These are phyloP conservation scores for Plemyria rubiginata DNA, from an alignment of 2,888 invertebrate genomes.

Conservation along the genomic window DNA sequence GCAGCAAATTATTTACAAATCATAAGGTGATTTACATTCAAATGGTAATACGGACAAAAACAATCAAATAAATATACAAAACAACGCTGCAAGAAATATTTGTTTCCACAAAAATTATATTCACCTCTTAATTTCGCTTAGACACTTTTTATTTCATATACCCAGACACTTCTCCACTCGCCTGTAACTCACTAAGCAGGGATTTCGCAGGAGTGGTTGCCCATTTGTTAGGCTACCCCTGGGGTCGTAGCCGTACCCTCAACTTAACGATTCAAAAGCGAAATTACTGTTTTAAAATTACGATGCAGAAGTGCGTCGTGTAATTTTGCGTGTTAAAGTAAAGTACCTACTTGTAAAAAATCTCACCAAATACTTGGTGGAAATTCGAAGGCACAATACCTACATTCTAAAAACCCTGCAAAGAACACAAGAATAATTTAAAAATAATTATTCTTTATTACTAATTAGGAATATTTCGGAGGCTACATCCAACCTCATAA, in stretches of 20 bases:
- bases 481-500: too few species aligned
- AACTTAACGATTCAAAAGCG: conserved; percentile 32
- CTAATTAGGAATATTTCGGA: too few species aligned
- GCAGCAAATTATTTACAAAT: too few species aligned
- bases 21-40: too few species aligned
- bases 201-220: conserved; percentile 59
- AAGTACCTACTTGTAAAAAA: conserved; percentile 5
- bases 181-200: conserved; percentile 48
- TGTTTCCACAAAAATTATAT: neutral
- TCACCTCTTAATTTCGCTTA: neutral
- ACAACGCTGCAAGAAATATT: neutral
- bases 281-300: conserved; percentile 23
- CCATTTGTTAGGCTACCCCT: conserved; percentile 59
- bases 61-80: too few species aligned
- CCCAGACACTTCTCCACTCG: conserved; percentile 35
- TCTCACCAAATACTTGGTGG: neutral
- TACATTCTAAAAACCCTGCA: too few species aligned
- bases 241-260: conserved; percentile 49
- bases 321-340: conserved; percentile 7
- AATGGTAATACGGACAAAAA: too few species aligned
- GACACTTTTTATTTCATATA: conserved; percentile 3
- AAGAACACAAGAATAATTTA: too few species aligned
- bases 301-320: conserved; percentile 11
- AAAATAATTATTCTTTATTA: too few species aligned
- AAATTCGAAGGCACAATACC: neutral